These are phyloP conservation scores for Cheilosia scutellata DNA, from an alignment of 2,888 invertebrate genomes.

Conservation along the genomic window DNA sequence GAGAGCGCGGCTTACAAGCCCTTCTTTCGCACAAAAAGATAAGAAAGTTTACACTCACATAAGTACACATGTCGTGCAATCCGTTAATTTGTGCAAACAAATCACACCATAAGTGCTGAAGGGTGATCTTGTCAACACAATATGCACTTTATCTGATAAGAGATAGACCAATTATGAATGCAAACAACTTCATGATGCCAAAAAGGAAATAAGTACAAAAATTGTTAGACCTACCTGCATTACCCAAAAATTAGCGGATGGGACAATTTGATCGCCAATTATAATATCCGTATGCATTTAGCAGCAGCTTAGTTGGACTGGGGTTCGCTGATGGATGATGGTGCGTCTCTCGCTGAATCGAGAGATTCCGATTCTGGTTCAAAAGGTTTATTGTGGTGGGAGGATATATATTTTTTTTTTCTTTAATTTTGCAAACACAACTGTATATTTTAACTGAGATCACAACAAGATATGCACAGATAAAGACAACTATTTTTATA, in stretches of 20 bases:
- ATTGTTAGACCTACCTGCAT: conserved; percentile 82
- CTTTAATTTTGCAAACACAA: background rate
- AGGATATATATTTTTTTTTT: background rate
- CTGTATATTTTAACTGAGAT: conserved; percentile 18
- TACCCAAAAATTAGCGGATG: conserved; percentile 84
- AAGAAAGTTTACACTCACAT: conserved; percentile 55
- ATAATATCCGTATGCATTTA: conserved; percentile 85
- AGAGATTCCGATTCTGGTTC: conserved; percentile 9
- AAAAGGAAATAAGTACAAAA: too few relatives aligned
- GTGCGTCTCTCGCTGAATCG: conserved; percentile 42
- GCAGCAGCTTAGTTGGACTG: conserved; percentile 56
- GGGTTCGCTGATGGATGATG: conserved; percentile 30
- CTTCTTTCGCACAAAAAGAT: conserved; percentile 46
- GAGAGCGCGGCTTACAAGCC: background rate
- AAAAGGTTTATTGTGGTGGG: background rate
- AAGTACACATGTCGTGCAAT: conserved; percentile 32
- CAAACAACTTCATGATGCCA: background rate
- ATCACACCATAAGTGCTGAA: conserved; percentile 15
- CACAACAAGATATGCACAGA: background rate
- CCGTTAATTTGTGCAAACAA: conserved; percentile 49
- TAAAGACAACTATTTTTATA: background rate
- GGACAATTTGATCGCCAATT: conserved; percentile 84
- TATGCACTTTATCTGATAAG: background rate
- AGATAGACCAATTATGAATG: background rate
- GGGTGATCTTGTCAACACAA: conserved; percentile 9